Conservation (phyloP, 2,888 invertebrate genomes). For the Oscheius sp. region DNA sequence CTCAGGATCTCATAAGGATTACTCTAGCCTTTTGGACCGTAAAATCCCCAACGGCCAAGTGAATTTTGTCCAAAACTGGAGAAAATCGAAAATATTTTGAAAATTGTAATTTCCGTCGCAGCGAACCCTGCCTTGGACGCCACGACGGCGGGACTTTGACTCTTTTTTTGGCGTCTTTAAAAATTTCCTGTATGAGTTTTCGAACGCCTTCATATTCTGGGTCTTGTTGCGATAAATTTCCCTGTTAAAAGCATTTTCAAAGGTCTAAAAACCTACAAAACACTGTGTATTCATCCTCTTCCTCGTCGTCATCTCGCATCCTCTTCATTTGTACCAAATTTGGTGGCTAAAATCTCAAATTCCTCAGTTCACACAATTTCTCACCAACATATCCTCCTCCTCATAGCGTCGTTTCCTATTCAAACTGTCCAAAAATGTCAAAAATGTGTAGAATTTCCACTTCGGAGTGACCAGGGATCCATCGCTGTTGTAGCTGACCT, state of each 20-base stretch:
- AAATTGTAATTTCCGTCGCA: no score
- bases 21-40: neutral
- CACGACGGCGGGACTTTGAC: no score
- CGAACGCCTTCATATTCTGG: no score
- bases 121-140: no score
- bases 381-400: conserved; percentile 26
- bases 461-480: conserved; percentile 50
- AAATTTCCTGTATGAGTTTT: no score
- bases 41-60: neutral
- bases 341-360: conserved; percentile 8
- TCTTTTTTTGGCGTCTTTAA: no score
- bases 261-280: conserved; percentile 42
- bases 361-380: neutral
- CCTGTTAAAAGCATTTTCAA: no score
- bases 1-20: no score
- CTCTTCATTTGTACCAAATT: conserved; percentile 31
- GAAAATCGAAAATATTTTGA: neutral
- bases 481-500: conserved; percentile 42
- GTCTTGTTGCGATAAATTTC: no score
- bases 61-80: neutral
- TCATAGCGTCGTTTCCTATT: conserved; percentile 21
- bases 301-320: conserved; percentile 34
- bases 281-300: conserved; percentile 47
- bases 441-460: conserved; percentile 50
- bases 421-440: conserved; percentile 41